Percentiles rank a stretch among this genome's conserved stretches.
phyloP scores from a whole-genome alignment of 2,888 invertebrate species.

The Azorinus chamasolen region DNA sequence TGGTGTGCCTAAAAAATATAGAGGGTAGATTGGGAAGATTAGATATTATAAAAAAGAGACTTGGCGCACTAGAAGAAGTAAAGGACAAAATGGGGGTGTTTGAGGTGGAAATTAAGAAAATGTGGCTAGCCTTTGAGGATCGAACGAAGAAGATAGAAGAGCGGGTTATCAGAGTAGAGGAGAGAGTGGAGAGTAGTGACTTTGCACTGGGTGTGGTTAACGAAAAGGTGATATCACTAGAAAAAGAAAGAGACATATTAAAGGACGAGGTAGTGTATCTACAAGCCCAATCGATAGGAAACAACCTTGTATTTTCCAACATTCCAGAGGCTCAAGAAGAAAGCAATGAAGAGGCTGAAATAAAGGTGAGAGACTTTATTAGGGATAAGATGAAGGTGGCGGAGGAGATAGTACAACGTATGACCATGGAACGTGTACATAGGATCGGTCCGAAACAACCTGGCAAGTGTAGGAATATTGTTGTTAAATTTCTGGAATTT shows the following conservation, averaged over 20 bases:
- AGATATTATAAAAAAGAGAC: conserved; percentile 5
- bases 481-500: conserved; percentile 39
- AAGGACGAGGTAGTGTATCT: conserved; percentile 22
- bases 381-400: conserved; percentile 20
- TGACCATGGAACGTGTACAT: conserved; percentile 27
- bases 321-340: conserved; percentile 27
- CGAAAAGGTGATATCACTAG: conserved; percentile 14
- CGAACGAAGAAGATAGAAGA: conserved; percentile 12
- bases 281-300: conserved; percentile 29
- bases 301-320: conserved; percentile 23
- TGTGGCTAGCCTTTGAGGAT: conserved; percentile 12
- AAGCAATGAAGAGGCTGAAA: conserved; percentile 14
- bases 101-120: conserved; percentile 12
- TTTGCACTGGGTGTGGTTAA: conserved; percentile 7
- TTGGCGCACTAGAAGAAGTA: conserved; percentile 16
- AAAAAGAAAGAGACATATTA: conserved; percentile 18
- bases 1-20: too few species aligned
- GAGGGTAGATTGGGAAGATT: too few species aligned
- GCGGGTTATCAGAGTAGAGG: conserved; percentile 10
- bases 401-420: conserved; percentile 6
- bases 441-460: conserved; percentile 19
- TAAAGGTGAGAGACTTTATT: conserved; percentile 19
- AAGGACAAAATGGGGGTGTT: conserved; percentile 11
- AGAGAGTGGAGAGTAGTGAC: conserved; percentile 20
- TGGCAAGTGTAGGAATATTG: conserved; percentile 32